These are phyloP conservation scores for Trichomycterus rosablanca DNA, from an alignment of 2,113 vertebrate genomes.

Conservation along the genomic window DNA sequence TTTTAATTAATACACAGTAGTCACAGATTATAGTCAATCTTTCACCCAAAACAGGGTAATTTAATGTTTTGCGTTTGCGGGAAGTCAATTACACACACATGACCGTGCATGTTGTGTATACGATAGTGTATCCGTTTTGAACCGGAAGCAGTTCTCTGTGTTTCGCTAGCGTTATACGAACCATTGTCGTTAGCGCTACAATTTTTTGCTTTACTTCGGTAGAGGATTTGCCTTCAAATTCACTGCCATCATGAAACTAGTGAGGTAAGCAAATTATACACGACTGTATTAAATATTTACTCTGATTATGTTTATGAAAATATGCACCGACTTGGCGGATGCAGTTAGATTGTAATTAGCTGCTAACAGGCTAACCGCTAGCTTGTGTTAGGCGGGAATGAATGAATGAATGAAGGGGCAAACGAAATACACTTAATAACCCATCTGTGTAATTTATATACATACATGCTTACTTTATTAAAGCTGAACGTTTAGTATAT, in stretches of 20 bases:
- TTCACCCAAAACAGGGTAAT: too few relatives aligned
- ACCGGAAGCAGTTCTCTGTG: conserved; percentile 24
- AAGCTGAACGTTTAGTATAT: too few relatives aligned
- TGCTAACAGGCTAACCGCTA: conserved; percentile 11
- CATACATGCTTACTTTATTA: too few relatives aligned
- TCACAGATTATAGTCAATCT: too few relatives aligned
- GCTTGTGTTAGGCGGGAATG: conserved; percentile 60
- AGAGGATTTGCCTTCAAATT: conserved; percentile 54
- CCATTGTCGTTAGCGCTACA: conserved; percentile 47
- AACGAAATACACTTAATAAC: too few relatives aligned
- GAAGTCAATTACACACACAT: background rate
- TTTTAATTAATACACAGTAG: too few relatives aligned
- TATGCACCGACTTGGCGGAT: conserved; percentile 36
- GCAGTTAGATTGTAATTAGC: conserved; percentile 51
- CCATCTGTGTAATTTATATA: too few relatives aligned
- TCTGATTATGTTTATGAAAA: background rate
- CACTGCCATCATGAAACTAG: conserved; percentile 72
- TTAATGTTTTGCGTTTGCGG: too few relatives aligned
- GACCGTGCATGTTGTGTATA: too few relatives aligned
- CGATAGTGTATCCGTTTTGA: conserved; percentile 13
- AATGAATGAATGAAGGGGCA: conserved; percentile 39
- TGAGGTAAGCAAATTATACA: conserved; percentile 53
- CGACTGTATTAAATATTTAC: rapidly evolving
- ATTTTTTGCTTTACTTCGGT: conserved; percentile 57
- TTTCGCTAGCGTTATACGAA: conserved; percentile 25